These are phyloP conservation scores for Epicauta chinensis DNA, from an alignment of 1,140 invertebrate species.

Conservation along the genomic window DNA sequence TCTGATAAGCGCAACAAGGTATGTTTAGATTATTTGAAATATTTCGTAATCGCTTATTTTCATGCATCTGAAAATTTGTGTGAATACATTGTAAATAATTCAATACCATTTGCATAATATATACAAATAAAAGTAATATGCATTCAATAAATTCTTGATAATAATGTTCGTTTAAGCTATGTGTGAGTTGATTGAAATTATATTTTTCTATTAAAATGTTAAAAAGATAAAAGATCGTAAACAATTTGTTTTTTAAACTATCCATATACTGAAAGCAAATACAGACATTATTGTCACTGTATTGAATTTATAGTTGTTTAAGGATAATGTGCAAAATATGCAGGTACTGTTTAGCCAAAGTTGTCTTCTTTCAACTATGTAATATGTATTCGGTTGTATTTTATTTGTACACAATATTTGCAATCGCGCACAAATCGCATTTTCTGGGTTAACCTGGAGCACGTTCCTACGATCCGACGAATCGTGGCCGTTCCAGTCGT, in stretches of 20 bases:
- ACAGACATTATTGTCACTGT: conserved; percentile 13
- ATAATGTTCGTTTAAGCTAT: neutral
- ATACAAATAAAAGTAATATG: neutral
- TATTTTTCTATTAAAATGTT: conserved; percentile 3
- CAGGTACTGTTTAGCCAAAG: too few relatives aligned
- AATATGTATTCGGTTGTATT: conserved; percentile 1
- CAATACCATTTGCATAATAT: neutral
- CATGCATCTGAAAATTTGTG: too few relatives aligned
- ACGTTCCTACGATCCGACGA: conserved; percentile 9
- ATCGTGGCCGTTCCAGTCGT: conserved; percentile 8
- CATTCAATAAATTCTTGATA: neutral
- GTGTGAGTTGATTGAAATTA: conserved; percentile 2
- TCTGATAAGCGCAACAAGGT: too few relatives aligned
- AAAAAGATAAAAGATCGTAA: conserved; percentile 6
- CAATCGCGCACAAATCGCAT: conserved; percentile 15
- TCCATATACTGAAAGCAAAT: conserved; percentile 5
- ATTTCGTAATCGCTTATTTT: too few relatives aligned
- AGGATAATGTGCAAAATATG: neutral
- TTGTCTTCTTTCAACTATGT: too few relatives aligned
- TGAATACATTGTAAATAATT: neutral
- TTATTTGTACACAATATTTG: conserved; percentile 13
- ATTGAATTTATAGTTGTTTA: conserved; percentile 11
- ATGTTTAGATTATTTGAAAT: too few relatives aligned
- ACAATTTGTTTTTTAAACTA: conserved; percentile 4
- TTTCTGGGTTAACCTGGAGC: conserved; percentile 15